Conservation (phyloP, 1,140 invertebrate species). For the Penaeus vannamei region DNA sequence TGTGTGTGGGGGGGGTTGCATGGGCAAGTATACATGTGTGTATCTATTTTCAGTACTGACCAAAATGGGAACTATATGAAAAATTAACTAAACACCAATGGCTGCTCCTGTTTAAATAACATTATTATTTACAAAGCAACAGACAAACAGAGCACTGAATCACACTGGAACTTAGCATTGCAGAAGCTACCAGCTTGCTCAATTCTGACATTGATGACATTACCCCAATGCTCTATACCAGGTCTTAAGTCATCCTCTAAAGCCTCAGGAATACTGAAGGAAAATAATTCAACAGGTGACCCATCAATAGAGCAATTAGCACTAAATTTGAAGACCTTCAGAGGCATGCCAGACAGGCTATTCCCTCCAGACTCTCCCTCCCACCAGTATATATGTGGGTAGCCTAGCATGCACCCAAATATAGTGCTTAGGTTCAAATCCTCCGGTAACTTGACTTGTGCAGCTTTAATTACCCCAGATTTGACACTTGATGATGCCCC, state of each 20-base stretch:
- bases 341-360: slow-evolving; percentile 65
- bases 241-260: slow-evolving; percentile 61
- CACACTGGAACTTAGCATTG: slow-evolving; percentile 64
- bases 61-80: too few relatives aligned
- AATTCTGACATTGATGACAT: slow-evolving; percentile 63
- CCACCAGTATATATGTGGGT: slow-evolving; percentile 68
- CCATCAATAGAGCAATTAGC: slow-evolving; percentile 44
- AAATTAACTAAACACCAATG: too few relatives aligned
- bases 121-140: slow-evolving; percentile 56
- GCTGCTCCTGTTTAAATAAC: too few relatives aligned
- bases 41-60: too few relatives aligned
- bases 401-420: slow-evolving; percentile 67
- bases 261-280: slow-evolving; percentile 66
- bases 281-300: slow-evolving; percentile 62
- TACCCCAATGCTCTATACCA: slow-evolving; percentile 65
- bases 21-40: too few relatives aligned
- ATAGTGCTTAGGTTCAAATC: slow-evolving; percentile 64
- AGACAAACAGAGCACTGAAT: slow-evolving; percentile 66
- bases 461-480: slow-evolving; percentile 46
- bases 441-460: slow-evolving; percentile 60
- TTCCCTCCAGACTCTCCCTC: slow-evolving; percentile 64
- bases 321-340: slow-evolving; percentile 67
- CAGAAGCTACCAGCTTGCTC: slow-evolving; percentile 61
- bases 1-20: too few relatives aligned
- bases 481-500: background rate